A percentile compares a stretch with the other conserved stretches of the same genome.
These are phyloP conservation scores for Mellilla xanthometata DNA, from an alignment of 2,888 invertebrate genomes.

Conservation along the genomic window DNA sequence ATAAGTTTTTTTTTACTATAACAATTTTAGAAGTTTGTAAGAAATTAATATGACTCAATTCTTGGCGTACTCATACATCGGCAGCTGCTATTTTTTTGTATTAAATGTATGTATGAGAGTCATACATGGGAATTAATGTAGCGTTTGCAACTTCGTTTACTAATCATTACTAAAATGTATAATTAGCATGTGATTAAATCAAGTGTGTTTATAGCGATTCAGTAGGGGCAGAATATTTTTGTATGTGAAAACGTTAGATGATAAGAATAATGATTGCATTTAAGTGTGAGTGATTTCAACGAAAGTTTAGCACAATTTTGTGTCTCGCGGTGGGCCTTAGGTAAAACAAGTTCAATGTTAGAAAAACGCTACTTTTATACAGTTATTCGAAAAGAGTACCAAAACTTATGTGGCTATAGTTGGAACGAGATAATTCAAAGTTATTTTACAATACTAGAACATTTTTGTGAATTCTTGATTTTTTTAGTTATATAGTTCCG, in stretches of 20 bases:
- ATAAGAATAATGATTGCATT: conserved; percentile 65
- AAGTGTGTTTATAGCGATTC: conserved; percentile 67
- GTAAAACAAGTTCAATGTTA: neutral
- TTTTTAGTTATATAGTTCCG: too few species aligned
- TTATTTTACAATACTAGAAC: too few species aligned
- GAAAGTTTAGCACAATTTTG: conserved; percentile 33
- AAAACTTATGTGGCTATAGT: too few species aligned
- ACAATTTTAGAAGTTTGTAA: neutral
- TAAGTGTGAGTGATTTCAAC: conserved; percentile 33
- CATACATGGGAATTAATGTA: conserved; percentile 31
- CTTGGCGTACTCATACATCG: conserved; percentile 12
- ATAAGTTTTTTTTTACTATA: conserved; percentile 2
- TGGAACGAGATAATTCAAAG: too few species aligned
- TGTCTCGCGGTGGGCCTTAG: conserved; percentile 26
- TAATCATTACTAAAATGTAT: conserved; percentile 41
- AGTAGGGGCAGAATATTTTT: conserved; percentile 76
- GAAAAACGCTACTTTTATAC: too few species aligned
- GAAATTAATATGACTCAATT: neutral
- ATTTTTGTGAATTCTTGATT: too few species aligned
- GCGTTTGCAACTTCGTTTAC: conserved; percentile 34
- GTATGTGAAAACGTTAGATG: conserved; percentile 66
- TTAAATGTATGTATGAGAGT: conserved; percentile 30
- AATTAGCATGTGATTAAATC: conserved; percentile 49
- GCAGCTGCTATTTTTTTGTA: conserved; percentile 40
- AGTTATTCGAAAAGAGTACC: too few species aligned